Base-by-base conservation (phyloP, 2,113 vertebrate genomes). In the Scatophagus argus region DNA sequence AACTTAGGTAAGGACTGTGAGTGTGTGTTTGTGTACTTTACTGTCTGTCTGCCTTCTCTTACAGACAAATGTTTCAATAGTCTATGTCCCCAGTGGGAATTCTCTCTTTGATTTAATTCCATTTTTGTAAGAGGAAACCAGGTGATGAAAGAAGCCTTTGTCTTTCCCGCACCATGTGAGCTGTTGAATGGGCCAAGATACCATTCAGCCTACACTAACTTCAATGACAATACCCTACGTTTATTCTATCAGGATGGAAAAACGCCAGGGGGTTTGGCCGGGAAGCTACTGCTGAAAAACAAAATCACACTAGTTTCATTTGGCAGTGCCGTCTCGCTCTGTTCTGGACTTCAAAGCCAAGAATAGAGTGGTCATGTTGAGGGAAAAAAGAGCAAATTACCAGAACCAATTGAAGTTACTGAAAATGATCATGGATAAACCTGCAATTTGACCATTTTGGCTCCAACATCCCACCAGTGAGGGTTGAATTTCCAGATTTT, bases 1-100 rank as follows among this genome's bases (percentile, higher is more conserved):
- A 99, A 96, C 87, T 92, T 99, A 91, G 98, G 98, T 99, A 92
- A 96, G 95, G 32, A 21, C n/a, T 61, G 32, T 19, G n/a, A 60
- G 59, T 31, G 60, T 74, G 38, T 59, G 62, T 79, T 55, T 79
- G 78, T 86, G 72, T 68, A 62, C 66, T 75, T 74, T 63, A 71
- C 52, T 79, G 75, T 86, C 54, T 47, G 60, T 27, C 8, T 82
- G 61, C 11, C 69, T 63, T 79, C 61, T 58, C 73, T 63, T 11
- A 19, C 79, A 85, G 73, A 88, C 76, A 90, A 80, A 77, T 84
- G 49, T 72, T 75, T 74, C 46, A 72, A 41, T 64, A 39, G 66
- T 32, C 6, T 14, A 25, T 76, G 36, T 77, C 62, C 79, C 79
- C 70, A 27, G 44, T 79, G 79, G 81, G 74, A 85, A 70, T 72